Evolutionary conservation across 2,113 vertebrate species (phyloP), one percentile per base, ranked within the genome.

Genomic region (Malurus elegans): DNA sequence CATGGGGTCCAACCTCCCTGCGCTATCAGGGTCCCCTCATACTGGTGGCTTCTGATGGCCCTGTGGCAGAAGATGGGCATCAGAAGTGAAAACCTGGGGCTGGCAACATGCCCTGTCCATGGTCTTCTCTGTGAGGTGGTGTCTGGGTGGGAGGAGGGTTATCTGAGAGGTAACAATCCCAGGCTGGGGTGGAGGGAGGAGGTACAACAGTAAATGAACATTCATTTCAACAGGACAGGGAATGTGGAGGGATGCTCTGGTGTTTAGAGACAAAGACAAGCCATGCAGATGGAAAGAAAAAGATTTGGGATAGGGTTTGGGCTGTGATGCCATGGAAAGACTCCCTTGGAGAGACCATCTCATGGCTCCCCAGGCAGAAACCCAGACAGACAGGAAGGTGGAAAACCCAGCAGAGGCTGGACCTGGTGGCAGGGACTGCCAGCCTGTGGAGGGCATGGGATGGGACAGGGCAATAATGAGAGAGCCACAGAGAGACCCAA

Each of bases 111-210:
- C 29, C 15, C 23, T 64, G 53, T 28, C 12, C 14, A 44, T 31
- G 14, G 2, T 80, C 5, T 73, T 80, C 61, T 74, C 17, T 10
- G 2, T 50, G 42, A 85, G 16, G 42, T 29, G 5, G 12, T 64
- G 23, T 57, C 54, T 36, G 50, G 5, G 23, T 65, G 31, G 25
- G 47, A 89, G 14, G 12, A 78, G 19, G 7, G 12, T 89, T 73
- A 20, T 42, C 47, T 66, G 42, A 73, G 31, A 21, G 5, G 5
- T 21, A 47, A 53, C 7, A 76, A 58, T 54, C 10, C 4, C 34
- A 54, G 4, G 31, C 0, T 47, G 34, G 18, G 4, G 5, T 40
- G 9, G 15, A 79, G 8, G 18, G 29, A 1, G 6, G 7, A 87
- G 51, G 8, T 24, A 21, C 17, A 78, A 15, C 3, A 10, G 62